Conservation (phyloP, 2,888 invertebrate genomes). For the Lepidochrysops patricia region DNA sequence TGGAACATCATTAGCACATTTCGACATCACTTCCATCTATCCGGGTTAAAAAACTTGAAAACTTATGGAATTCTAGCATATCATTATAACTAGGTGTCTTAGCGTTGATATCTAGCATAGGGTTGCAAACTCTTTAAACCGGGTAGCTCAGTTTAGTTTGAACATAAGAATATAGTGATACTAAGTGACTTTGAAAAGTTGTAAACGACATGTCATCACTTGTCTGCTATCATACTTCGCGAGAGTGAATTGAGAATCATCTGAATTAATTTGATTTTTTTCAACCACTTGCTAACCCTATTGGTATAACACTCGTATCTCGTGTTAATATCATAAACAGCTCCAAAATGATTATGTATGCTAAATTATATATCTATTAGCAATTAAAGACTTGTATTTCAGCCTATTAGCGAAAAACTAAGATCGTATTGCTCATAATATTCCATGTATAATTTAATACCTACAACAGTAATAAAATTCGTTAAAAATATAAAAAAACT, state of each 20-base stretch:
- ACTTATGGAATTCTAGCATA: conserved; percentile 35
- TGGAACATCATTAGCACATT: conserved; percentile 20
- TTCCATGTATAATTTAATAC: not conserved
- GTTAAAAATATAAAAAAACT: too few relatives aligned
- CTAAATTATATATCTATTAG: conserved; percentile 1
- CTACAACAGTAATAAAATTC: too few relatives aligned
- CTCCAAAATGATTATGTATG: not conserved
- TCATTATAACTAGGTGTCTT: conserved; percentile 32
- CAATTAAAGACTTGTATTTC: not conserved
- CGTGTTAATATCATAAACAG: not conserved
- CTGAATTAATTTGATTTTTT: too few relatives aligned
- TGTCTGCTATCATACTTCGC: not conserved
- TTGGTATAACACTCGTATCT: not conserved
- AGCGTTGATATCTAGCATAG: conserved; percentile 1
- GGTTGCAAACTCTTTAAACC: not conserved
- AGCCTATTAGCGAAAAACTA: not conserved
- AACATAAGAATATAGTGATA: too few relatives aligned
- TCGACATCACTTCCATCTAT: conserved; percentile 23
- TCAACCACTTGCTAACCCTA: not conserved
- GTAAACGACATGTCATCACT: not conserved
- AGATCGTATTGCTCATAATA: not conserved
- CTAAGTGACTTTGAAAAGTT: not conserved
- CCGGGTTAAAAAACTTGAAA: conserved; percentile 44
- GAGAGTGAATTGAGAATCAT: not conserved
- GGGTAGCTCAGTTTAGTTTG: not conserved